These are phyloP conservation scores for Mya arenaria DNA, from an alignment of 1,140 invertebrate genomes.

Conservation along the genomic window DNA sequence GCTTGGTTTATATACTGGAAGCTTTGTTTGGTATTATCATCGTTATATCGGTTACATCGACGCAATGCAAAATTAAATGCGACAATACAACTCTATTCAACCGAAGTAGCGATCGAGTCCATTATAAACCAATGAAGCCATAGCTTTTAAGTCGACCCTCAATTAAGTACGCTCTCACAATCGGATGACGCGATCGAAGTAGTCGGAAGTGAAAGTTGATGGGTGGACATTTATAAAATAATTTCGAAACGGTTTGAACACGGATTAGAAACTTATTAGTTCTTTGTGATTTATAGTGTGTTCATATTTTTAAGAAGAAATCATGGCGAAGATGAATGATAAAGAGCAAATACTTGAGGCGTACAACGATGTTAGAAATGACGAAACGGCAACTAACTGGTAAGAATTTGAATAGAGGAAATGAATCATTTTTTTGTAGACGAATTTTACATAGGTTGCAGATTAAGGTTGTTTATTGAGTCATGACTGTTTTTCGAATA, in stretches of 20 bases:
- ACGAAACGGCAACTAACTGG: constrained; percentile 51
- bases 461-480: no score
- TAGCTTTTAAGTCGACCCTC: background rate
- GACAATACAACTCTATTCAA: no score
- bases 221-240: background rate
- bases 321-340: constrained; percentile 53
- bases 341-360: constrained; percentile 40
- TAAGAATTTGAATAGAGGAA: no score
- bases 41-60: no score
- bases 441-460: no score
- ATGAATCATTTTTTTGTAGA: no score
- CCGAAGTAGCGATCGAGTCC: no score
- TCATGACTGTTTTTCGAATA: no score
- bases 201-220: background rate
- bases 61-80: no score
- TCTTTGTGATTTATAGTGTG: background rate
- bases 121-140: no score
- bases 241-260: background rate
- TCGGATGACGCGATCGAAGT: background rate
- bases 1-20: no score
- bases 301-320: background rate
- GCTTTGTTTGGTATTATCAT: no score
- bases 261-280: background rate
- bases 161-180: background rate
- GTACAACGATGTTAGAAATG: constrained; percentile 57